These are phyloP conservation scores for Zapornia atra DNA, from an alignment of 2,113 vertebrate species.

Conservation along the genomic window DNA sequence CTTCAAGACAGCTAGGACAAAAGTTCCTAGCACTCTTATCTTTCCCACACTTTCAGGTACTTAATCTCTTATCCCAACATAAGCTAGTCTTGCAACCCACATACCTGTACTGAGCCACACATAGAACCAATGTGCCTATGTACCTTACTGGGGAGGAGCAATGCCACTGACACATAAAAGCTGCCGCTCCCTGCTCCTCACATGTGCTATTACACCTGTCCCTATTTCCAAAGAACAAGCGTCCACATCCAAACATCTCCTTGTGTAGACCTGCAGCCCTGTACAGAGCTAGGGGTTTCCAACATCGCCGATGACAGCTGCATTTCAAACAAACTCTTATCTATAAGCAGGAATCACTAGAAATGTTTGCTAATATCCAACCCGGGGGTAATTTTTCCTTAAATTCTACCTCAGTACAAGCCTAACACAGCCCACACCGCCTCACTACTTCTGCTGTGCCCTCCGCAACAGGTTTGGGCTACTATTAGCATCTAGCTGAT, in stretches of 20 bases:
- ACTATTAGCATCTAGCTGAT: neutral
- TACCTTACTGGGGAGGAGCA: neutral
- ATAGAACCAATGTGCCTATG: accelerated
- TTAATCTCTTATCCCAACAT: neutral
- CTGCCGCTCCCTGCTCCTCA: neutral
- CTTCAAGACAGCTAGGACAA: neutral
- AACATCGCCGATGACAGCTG: neutral
- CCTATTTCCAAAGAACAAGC: neutral
- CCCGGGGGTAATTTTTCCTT: neutral
- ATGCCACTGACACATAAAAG: neutral
- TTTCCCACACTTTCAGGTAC: neutral
- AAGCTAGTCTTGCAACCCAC: neutral
- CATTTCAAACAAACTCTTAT: neutral
- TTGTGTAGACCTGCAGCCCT: neutral
- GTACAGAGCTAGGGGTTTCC: neutral
- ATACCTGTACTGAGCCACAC: neutral
- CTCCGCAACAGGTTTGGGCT: neutral
- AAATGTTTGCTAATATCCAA: neutral
- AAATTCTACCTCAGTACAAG: neutral
- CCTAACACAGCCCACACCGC: neutral
- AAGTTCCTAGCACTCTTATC: neutral
- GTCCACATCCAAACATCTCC: neutral
- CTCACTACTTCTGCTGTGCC: neutral
- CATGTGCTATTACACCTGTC: neutral
- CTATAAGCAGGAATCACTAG: neutral